Evolutionary conservation across 2,113 vertebrate species (phyloP).

Genomic region (Thermophis baileyi): DNA sequence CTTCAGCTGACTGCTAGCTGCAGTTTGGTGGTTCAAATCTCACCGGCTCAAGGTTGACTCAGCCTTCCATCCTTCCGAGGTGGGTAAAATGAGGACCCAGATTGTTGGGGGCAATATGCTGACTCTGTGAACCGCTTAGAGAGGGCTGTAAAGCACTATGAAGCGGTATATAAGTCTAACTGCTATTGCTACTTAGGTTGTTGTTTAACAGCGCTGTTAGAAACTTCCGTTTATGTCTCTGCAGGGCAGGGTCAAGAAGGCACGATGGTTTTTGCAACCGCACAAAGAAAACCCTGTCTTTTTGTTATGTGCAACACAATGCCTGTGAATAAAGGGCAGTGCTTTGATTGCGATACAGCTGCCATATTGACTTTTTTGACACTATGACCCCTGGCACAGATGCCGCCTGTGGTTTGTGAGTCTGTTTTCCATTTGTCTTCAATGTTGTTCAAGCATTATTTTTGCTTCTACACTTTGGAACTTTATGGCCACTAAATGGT

Average conservation of each 20-base stretch:
- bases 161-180: too few relatives aligned
- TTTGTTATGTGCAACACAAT: not conserved
- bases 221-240: not conserved
- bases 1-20: too few relatives aligned
- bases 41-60: too few relatives aligned
- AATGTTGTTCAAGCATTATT: not conserved
- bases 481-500: not conserved
- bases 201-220: not conserved
- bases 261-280: not conserved
- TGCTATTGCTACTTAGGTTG: too few relatives aligned
- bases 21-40: too few relatives aligned
- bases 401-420: not conserved
- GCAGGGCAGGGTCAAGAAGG: not conserved
- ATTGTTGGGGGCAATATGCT: too few relatives aligned
- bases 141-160: too few relatives aligned
- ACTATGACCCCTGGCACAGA: not conserved
- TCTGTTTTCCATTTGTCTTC: not conserved
- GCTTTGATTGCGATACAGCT: not conserved
- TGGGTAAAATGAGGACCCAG: too few relatives aligned
- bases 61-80: too few relatives aligned
- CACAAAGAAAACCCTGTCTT: not conserved
- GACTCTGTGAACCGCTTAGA: too few relatives aligned
- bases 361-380: not conserved
- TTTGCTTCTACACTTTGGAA: not conserved
- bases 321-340: not conserved